Percentiles rank a stretch among this genome's conserved stretches.
phyloP scores from a whole-genome alignment of 1,140 invertebrate genomes.

The Calliphora vicina region DNA sequence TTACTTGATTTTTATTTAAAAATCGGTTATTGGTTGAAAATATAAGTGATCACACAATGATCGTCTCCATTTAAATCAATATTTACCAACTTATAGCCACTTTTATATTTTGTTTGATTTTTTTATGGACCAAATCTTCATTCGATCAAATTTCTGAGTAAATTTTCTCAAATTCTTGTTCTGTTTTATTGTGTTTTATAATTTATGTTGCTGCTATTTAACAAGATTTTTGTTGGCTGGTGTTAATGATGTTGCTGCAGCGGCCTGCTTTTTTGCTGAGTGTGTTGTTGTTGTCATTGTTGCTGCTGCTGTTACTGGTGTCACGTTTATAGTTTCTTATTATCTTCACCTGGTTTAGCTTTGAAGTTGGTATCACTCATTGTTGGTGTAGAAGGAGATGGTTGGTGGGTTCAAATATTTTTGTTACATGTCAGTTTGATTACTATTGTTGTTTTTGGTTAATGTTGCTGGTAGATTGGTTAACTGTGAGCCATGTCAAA shows the following conservation, averaged over 20 bases:
- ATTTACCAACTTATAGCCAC: no score
- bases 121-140: no score
- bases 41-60: no score
- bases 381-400: background rate
- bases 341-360: background rate
- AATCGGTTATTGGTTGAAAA: no score
- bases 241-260: background rate
- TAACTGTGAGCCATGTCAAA: constrained; percentile 11
- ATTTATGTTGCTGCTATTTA: background rate
- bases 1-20: no score
- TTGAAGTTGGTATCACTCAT: background rate
- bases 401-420: constrained; percentile 5
- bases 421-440: background rate
- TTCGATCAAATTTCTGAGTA: no score
- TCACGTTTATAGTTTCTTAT: background rate
- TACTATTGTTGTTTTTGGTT: background rate
- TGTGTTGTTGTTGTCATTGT: background rate
- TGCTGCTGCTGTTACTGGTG: background rate
- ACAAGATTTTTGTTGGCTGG: background rate
- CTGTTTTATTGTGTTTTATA: background rate
- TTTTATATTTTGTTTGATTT: no score
- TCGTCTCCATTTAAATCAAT: no score
- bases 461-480: background rate
- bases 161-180: background rate
- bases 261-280: background rate